A percentile compares a stretch with the other conserved stretches of the same genome.
phyloP scores from a whole-genome alignment of 2,113 vertebrate genomes.

The Numenius arquata region DNA sequence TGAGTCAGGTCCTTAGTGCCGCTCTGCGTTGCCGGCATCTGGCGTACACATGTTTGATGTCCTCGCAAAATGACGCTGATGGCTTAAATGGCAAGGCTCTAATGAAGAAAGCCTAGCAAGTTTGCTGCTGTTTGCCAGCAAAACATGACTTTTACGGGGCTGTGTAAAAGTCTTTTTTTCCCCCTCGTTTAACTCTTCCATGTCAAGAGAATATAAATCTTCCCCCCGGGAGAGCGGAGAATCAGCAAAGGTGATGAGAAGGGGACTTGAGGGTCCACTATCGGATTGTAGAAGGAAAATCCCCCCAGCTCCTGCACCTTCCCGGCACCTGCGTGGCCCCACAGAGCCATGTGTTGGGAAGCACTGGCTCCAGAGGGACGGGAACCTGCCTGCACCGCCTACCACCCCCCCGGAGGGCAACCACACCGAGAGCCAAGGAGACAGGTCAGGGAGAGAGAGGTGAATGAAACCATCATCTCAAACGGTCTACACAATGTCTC shows the following conservation, averaged over 20 bases:
- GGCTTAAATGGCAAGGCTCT: conserved; percentile 73
- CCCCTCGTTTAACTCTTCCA: conserved; percentile 46
- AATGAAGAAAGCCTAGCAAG: conserved; percentile 77
- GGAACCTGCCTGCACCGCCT: background rate
- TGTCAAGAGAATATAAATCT: conserved; percentile 42
- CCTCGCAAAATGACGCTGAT: conserved; percentile 70
- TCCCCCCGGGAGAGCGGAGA: background rate
- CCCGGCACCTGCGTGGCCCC: background rate
- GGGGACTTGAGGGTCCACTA: background rate
- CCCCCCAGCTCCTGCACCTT: background rate
- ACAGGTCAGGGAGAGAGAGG: background rate
- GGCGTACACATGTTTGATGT: conserved; percentile 86
- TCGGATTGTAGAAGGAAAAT: background rate
- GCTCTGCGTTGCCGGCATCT: conserved; percentile 77
- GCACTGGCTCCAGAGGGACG: background rate
- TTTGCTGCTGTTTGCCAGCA: conserved; percentile 74
- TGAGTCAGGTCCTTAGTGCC: conserved; percentile 74
- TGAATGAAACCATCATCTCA: conserved; percentile 8
- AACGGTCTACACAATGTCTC: background rate
- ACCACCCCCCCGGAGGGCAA: background rate
- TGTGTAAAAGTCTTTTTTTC: conserved; percentile 33
- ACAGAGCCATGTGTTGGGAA: background rate
- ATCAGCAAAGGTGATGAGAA: conserved; percentile 3
- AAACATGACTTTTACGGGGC: conserved; percentile 70
- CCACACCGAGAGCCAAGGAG: background rate